phyloP scores from a whole-genome alignment of 2,797 vertebrate species.

The Sebastes kiyomatsui region DNA sequence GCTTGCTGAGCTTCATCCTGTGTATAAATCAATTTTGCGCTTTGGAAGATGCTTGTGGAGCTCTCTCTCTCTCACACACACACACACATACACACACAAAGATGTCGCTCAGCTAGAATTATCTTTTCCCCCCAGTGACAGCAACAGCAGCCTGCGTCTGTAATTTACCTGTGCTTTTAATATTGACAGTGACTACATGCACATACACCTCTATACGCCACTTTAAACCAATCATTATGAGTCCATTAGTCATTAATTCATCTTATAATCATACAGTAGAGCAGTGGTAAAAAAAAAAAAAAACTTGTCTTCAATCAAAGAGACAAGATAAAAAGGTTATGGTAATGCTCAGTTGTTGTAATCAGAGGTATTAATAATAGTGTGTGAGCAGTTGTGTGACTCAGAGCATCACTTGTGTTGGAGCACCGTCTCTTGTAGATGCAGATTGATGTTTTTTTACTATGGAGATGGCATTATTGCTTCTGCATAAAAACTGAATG shows the following conservation, averaged over 20 bases:
- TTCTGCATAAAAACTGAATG: conserved; percentile 32
- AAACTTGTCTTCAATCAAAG: not conserved
- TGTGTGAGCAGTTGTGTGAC: conserved; percentile 32
- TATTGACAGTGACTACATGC: not conserved
- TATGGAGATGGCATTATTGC: conserved; percentile 30
- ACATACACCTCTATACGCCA: not conserved
- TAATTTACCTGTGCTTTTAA: conserved; percentile 32
- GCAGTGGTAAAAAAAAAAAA: conserved; percentile 9
- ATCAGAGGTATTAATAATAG: conserved; percentile 43
- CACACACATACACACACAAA: not conserved
- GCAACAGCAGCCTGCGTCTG: not conserved
- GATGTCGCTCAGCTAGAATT: conserved; percentile 10
- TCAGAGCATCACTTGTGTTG: conserved; percentile 35
- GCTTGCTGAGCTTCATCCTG: conserved; percentile 14
- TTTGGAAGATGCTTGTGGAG: conserved; percentile 22
- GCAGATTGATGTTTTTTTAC: conserved; percentile 49
- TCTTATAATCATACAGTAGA: not conserved
- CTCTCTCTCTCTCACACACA: not conserved
- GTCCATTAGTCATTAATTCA: conserved; percentile 36
- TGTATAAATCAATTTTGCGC: conserved; percentile 33
- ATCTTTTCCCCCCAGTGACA: conserved; percentile 20
- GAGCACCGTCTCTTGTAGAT: conserved; percentile 13
- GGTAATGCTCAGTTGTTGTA: conserved; percentile 13
- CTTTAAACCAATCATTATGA: conserved; percentile 20
- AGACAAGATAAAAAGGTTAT: conserved; percentile 20